Conservation (phyloP, 2,888 invertebrate genomes). For the Coenonympha glycerion region DNA sequence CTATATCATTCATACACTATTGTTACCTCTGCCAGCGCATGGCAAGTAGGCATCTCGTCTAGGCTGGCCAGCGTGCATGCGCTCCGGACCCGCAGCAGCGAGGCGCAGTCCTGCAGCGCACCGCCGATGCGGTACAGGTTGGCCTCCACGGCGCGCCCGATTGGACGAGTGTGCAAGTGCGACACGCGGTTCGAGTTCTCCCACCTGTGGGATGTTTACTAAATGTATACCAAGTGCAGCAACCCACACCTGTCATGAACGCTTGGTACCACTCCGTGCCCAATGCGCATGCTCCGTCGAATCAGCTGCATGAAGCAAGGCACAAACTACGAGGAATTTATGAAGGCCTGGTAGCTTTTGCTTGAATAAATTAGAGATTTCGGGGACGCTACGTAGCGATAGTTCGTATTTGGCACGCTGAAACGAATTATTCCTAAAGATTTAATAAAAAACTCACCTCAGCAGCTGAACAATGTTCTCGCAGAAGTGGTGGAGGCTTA, state of each 20-base stretch:
- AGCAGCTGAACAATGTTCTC: conserved; percentile 61
- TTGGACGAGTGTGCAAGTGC: conserved; percentile 46
- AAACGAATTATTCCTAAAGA: no score
- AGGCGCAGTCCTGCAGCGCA: conserved; percentile 78
- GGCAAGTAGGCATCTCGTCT: conserved; percentile 69
- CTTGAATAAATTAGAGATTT: no score
- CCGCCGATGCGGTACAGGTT: conserved; percentile 82
- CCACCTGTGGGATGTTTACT: conserved; percentile 76
- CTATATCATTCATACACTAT: no score
- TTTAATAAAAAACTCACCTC: conserved; percentile 46
- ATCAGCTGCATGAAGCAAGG: no score
- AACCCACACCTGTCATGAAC: conserved; percentile 54
- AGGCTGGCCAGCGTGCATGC: conserved; percentile 80
- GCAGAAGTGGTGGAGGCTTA: conserved; percentile 61
- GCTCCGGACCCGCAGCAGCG: conserved; percentile 85
- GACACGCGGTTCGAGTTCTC: conserved; percentile 70
- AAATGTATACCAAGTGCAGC: no score
- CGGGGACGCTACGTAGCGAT: no score
- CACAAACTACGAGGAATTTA: no score
- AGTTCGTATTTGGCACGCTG: no score
- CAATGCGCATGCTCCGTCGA: conserved; percentile 47
- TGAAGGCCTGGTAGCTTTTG: no score
- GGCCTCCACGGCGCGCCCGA: conserved; percentile 81
- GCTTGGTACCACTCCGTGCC: conserved; percentile 61
- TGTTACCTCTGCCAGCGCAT: conserved; percentile 62